Percentiles rank a stretch among this genome's conserved stretches.
These are phyloP conservation scores for Anser brachyrhynchus DNA, from an alignment of 2,113 vertebrate species.

Conservation along the genomic window DNA sequence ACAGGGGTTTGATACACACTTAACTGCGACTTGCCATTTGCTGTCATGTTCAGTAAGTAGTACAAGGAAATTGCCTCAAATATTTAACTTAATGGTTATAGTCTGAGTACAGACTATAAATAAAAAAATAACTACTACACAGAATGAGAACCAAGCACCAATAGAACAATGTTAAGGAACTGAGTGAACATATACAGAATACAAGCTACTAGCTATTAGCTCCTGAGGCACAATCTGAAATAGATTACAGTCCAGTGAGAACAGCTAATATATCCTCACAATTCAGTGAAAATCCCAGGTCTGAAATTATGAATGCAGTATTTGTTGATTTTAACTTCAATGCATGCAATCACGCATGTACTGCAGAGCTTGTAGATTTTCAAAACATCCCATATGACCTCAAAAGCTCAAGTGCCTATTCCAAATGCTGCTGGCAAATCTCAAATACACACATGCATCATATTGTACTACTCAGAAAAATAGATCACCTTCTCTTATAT, in stretches of 20 bases:
- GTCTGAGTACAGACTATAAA: not conserved
- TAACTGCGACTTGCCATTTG: not conserved
- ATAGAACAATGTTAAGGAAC: not conserved
- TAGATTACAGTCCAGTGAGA: not conserved
- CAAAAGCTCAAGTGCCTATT: accelerated
- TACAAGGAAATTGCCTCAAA: not conserved
- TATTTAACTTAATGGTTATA: not conserved
- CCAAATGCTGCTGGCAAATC: not conserved
- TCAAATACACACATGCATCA: accelerated
- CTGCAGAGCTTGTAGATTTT: not conserved
- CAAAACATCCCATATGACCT: not conserved
- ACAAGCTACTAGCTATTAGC: not conserved
- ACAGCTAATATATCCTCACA: not conserved
- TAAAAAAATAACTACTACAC: not conserved
- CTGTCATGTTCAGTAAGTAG: not conserved
- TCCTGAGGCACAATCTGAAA: not conserved
- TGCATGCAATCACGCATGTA: accelerated
- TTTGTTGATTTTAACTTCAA: not conserved
- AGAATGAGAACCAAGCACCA: not conserved
- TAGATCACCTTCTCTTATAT: not conserved
- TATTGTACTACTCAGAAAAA: accelerated
- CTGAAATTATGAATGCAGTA: not conserved
- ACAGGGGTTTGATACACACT: not conserved
- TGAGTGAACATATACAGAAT: not conserved
- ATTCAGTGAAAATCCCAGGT: not conserved